Base-by-base conservation (phyloP, 2,113 vertebrate species). In the Proterorhinus semilunaris region DNA sequence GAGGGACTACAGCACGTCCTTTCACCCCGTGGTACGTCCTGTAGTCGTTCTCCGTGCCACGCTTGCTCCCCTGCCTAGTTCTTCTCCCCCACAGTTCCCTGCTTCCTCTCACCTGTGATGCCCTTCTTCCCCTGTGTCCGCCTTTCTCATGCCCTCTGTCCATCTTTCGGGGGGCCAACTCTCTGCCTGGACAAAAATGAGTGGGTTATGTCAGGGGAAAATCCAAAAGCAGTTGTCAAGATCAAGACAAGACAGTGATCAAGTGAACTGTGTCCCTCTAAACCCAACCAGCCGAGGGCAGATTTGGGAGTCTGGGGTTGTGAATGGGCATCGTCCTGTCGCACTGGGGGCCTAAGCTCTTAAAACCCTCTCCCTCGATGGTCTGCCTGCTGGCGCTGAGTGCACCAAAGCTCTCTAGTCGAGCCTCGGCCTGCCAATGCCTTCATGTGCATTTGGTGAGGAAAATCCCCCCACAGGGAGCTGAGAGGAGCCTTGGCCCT, bases 361-460 rank as follows among this genome's bases (percentile, higher is more conserved):
- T 83, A 88, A 89, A 84, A 66, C 74, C 66, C 69, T 70, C 58
- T 44, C 68, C 58, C 82, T 65, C 69, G 84, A 79, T 80, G 71
- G 45, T 70, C 83, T 83, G 83, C 84, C 84, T 82, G 66, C 82
- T 83, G 79, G 66, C 75, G 74, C 64, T 79, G 55, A 76, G 80
- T 82, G 75, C 62, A 51, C 78, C 66, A 81, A 81, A 83, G 75
- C 82, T 78, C 75, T 46, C 27, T 27, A 66, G 62, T 69, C 70
- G 85, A 76, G 64, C 70, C 54, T 42, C 57, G 47, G 64, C 73
- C 66, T 76, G 67, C 80, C 70, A 78, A 59, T 13, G 68, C 70
- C 16, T 74, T 12, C 51, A 13, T 69, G 71, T 71, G 49, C 36
- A 46, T 62, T 51, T 66, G 68, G 68, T 36, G 67, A 74, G 73